Evolutionary conservation across 2,888 invertebrate genomes (phyloP).

Genomic region (Synanthedon tipuliformis): DNA sequence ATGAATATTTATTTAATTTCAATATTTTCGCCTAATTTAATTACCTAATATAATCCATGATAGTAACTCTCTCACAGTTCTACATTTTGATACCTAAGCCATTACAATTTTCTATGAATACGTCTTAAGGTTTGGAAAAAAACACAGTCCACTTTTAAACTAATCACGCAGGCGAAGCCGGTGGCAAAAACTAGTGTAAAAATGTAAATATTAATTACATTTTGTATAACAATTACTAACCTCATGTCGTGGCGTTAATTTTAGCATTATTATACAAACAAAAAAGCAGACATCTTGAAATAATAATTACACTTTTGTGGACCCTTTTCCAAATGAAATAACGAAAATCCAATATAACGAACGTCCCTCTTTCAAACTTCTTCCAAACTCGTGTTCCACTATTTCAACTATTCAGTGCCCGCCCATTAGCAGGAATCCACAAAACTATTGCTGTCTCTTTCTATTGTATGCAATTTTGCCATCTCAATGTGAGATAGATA

Average conservation of each 20-base stretch:
- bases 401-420: slow-evolving; percentile 55
- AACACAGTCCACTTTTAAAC: too few species aligned
- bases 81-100: too few species aligned
- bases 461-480: slow-evolving; percentile 16
- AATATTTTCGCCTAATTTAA: too few species aligned
- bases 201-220: too few species aligned
- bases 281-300: slow-evolving; percentile 28
- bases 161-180: too few species aligned
- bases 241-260: not conserved
- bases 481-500: slow-evolving; percentile 35
- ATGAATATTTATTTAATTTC: too few species aligned
- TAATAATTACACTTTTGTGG: slow-evolving; percentile 31
- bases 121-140: too few species aligned
- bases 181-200: too few species aligned
- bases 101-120: too few species aligned
- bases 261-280: not conserved
- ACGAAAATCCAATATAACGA: slow-evolving; percentile 61
- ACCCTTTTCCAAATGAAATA: slow-evolving; percentile 24
- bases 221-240: too few species aligned
- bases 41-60: too few species aligned
- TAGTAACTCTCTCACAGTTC: too few species aligned
- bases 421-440: slow-evolving; percentile 28
- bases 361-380: slow-evolving; percentile 58
- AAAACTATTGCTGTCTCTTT: slow-evolving; percentile 28
- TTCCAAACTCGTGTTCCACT: slow-evolving; percentile 57